Conservation (phyloP, 2,113 vertebrate species). For the Thymallus thymallus region DNA sequence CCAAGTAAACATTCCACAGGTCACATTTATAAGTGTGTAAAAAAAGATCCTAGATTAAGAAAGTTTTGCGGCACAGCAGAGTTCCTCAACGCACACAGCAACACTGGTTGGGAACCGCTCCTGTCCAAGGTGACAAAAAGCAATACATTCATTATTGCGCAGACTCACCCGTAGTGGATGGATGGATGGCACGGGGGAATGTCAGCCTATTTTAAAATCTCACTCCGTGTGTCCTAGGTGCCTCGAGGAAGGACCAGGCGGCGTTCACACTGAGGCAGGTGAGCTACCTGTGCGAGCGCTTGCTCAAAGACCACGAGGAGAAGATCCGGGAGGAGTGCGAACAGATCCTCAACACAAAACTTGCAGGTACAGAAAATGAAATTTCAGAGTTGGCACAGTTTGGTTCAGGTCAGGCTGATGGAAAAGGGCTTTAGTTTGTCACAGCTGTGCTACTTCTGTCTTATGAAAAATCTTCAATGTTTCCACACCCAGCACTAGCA, state of each 20-base stretch:
- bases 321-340: constrained; percentile 91
- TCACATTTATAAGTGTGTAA: too few relatives aligned
- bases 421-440: too few relatives aligned
- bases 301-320: constrained; percentile 90
- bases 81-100: too few relatives aligned
- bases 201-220: constrained; percentile 11
- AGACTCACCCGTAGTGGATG: neutral
- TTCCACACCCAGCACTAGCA: too few relatives aligned
- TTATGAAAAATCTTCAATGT: too few relatives aligned
- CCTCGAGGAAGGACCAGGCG: constrained; percentile 88
- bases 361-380: constrained; percentile 76
- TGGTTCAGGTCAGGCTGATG: too few relatives aligned
- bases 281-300: constrained; percentile 87
- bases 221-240: constrained; percentile 65
- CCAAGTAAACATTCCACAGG: too few relatives aligned
- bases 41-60: too few relatives aligned
- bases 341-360: constrained; percentile 90
- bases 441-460: too few relatives aligned
- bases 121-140: constrained; percentile 3
- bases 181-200: neutral
- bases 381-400: too few relatives aligned
- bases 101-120: too few relatives aligned
- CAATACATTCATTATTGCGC: constrained; percentile 28
- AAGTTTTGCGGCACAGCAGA: too few relatives aligned
- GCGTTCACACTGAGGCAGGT: constrained; percentile 89